phyloP scores from a whole-genome alignment of 64 coral and sea anemone species.

The Hydrozoanthus tunicans region DNA sequence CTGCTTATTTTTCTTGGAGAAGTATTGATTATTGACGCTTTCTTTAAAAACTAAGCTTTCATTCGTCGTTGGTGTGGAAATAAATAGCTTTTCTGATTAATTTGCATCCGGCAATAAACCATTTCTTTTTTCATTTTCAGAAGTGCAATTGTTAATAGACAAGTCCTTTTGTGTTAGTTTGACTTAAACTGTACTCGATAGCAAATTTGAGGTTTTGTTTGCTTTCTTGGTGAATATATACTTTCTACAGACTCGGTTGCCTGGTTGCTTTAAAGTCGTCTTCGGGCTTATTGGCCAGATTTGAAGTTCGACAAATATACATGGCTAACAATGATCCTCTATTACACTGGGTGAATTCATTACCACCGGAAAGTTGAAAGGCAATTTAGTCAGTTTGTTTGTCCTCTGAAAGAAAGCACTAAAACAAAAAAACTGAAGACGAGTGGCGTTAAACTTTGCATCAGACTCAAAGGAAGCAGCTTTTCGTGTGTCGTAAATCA shows the following conservation, averaged over 20 bases:
- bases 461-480: background rate
- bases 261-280: background rate
- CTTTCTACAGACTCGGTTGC: slow-evolving; percentile 1
- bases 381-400: background rate
- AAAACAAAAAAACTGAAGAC: background rate
- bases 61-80: background rate
- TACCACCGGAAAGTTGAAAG: background rate
- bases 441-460: background rate
- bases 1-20: background rate
- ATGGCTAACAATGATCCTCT: slow-evolving; percentile 1
- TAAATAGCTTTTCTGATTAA: background rate
- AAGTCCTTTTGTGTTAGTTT: background rate
- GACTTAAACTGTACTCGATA: background rate
- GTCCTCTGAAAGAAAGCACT: background rate
- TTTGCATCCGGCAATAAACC: background rate
- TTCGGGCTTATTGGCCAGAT: background rate
- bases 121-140: background rate
- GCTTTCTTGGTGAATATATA: background rate
- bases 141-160: background rate
- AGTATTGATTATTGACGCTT: background rate
- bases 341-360: background rate
- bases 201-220: background rate
- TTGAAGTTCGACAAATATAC: slow-evolving; percentile 6
- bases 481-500: background rate
- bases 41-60: background rate